Conservation (phyloP, 2,113 vertebrate genomes). For the Python bivittatus region DNA sequence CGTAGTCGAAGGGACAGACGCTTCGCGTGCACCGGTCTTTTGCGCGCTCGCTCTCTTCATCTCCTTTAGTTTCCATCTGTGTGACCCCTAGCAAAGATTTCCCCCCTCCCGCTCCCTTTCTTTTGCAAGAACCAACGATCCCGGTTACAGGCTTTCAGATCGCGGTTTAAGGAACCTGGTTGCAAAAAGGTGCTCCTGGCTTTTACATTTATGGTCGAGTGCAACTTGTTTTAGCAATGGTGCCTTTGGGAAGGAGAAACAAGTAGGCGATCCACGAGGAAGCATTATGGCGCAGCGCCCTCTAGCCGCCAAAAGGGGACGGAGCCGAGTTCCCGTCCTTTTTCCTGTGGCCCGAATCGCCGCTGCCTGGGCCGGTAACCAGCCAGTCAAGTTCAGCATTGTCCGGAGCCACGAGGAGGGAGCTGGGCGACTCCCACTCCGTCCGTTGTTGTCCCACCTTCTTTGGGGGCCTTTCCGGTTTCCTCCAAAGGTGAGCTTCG, state of each 20-base stretch:
- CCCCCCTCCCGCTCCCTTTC: accelerated
- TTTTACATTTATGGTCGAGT: slow-evolving; percentile 39
- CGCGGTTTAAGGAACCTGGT: slow-evolving; percentile 39
- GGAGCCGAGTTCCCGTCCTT: neutral
- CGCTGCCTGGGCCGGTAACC: neutral
- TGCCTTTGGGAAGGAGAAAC: slow-evolving; percentile 23
- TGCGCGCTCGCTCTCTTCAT: neutral
- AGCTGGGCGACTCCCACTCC: neutral
- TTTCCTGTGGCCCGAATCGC: neutral
- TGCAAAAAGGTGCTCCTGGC: slow-evolving; percentile 21
- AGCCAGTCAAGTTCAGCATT: neutral
- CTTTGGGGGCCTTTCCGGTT: neutral
- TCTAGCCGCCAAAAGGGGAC: slow-evolving; percentile 40
- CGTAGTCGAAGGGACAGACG: neutral
- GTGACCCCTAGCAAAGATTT: neutral
- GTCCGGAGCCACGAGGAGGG: neutral
- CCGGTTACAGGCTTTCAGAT: neutral
- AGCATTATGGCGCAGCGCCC: slow-evolving; percentile 63
- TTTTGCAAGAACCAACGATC: neutral
- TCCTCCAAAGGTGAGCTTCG: neutral
- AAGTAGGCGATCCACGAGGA: neutral
- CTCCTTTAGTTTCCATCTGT: neutral
- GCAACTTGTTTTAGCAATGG: slow-evolving; percentile 60
- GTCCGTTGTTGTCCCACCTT: neutral
- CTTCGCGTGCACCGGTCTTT: neutral